Base-by-base conservation (phyloP, 1,140 invertebrate species). In the Arion vulgaris region DNA sequence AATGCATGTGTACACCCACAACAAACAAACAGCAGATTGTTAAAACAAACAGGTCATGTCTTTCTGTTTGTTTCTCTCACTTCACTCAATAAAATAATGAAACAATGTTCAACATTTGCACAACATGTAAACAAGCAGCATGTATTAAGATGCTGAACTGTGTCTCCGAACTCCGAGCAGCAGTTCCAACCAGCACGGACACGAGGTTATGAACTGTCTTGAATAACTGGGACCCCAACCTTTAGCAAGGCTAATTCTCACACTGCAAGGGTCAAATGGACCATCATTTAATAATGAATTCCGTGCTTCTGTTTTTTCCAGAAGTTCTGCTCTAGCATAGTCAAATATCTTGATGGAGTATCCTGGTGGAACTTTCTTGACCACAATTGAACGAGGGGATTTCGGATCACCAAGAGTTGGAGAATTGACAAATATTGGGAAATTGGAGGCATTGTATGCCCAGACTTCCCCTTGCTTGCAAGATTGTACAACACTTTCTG, bases 111-210 rank as follows among this genome's bases (percentile, higher is more conserved):
- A 77, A n/a, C 32, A 28, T 0, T 38, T 32, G 72, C 72, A n/a
- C n/a, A n/a, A n/a, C n/a, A n/a, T n/a, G n/a, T n/a, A n/a, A n/a
- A n/a, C 77, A 36, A n/a, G n/a, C n/a, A 85, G 71, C 28, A 28
- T 34, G 32, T 32, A 75, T 75, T 45, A 75, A 34, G 73, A 75
- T 49, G 39, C 41, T 45, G 45, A 75, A 51, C 89, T 91, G 88
- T 91, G 85, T 88, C 88, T 73, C 88, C 84, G n/a, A 85, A 74
- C 66, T 71, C 84, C 68, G 23, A 97, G 94, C 38, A 97, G 93
- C 39, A 98, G 95, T 93, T 98, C 97, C 78, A 98, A 92, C 97
- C 96, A 98, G 89, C 96, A 97, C 0, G 96, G 96, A 92, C 96
- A 98, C 69, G 95, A 95, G 5, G 95, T 96, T 49, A 98, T 95